phyloP scores from a whole-genome alignment of 2,797 vertebrate species.

The Thamnophis elegans region DNA sequence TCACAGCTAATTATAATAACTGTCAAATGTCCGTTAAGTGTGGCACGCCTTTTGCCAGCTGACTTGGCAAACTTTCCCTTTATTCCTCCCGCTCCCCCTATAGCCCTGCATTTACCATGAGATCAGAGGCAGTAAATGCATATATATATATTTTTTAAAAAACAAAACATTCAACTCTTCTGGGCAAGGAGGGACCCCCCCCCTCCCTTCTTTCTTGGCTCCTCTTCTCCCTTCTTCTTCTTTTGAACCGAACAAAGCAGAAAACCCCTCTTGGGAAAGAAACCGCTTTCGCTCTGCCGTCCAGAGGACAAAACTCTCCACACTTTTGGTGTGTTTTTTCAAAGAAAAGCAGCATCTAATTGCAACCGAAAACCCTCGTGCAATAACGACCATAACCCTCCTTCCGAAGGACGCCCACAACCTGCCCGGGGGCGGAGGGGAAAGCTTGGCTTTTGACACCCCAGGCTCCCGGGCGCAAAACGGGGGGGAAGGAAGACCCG shows the following conservation, averaged over 20 bases:
- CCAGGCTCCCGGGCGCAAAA: not conserved
- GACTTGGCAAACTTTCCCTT: constrained; percentile 83
- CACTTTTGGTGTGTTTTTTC: not conserved
- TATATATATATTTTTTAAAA: not conserved
- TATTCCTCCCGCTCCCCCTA: constrained; percentile 62
- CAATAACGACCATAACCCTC: not conserved
- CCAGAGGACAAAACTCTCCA: constrained; percentile 49
- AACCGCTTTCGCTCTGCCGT: constrained; percentile 52
- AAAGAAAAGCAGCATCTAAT: not conserved
- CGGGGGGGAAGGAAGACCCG: too few species aligned
- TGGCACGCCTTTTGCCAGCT: constrained; percentile 67
- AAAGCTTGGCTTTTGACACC: not conserved
- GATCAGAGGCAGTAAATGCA: constrained; percentile 44
- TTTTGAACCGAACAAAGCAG: constrained; percentile 75
- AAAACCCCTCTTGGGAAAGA: constrained; percentile 54
- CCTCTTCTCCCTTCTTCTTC: constrained; percentile 56
- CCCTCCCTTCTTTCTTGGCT: not conserved
- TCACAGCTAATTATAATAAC: constrained; percentile 80
- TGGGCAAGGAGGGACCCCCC: not conserved
- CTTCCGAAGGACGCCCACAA: not conserved
- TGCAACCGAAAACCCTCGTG: not conserved
- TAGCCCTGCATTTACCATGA: constrained; percentile 65
- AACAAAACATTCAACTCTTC: not conserved
- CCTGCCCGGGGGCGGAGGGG: too few species aligned
- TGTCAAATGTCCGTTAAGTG: constrained; percentile 83